Percentiles rank a stretch among this genome's conserved stretches.
phyloP scores from a whole-genome alignment of 2,888 invertebrate species.

The Acanthosepion lycidas region DNA sequence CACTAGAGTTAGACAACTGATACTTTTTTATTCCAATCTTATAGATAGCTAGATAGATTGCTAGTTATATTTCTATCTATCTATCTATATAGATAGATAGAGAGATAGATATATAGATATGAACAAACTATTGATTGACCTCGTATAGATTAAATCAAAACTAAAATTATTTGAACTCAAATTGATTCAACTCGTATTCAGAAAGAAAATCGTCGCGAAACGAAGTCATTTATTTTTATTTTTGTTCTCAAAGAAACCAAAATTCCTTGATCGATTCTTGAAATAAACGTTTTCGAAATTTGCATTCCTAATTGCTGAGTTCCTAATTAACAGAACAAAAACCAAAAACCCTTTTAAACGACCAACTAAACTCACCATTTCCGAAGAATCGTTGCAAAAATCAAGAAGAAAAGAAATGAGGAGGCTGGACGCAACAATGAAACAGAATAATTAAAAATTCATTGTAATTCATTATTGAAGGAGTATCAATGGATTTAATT shows the following conservation, averaged over 20 bases:
- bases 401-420: background rate
- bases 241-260: background rate
- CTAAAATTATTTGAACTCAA: slow-evolving; percentile 1
- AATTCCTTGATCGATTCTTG: slow-evolving; percentile 12
- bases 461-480: background rate
- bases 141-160: background rate
- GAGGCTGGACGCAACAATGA: slow-evolving; percentile 33
- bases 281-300: slow-evolving; percentile 13
- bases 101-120: background rate
- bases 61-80: no score
- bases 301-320: background rate
- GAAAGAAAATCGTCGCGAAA: slow-evolving; percentile 2
- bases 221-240: background rate
- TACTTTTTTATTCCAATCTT: no score
- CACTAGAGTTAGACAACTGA: no score
- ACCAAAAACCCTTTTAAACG: background rate
- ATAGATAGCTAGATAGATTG: no score
- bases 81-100: background rate
- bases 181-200: slow-evolving; percentile 21
- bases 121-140: background rate
- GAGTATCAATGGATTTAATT: slow-evolving; percentile 4
- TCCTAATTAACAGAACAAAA: background rate
- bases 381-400: background rate
- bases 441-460: background rate
- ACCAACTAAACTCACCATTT: background rate